Base-by-base conservation (phyloP, 2,888 invertebrate species). In the Hoplodrina ambigua region DNA sequence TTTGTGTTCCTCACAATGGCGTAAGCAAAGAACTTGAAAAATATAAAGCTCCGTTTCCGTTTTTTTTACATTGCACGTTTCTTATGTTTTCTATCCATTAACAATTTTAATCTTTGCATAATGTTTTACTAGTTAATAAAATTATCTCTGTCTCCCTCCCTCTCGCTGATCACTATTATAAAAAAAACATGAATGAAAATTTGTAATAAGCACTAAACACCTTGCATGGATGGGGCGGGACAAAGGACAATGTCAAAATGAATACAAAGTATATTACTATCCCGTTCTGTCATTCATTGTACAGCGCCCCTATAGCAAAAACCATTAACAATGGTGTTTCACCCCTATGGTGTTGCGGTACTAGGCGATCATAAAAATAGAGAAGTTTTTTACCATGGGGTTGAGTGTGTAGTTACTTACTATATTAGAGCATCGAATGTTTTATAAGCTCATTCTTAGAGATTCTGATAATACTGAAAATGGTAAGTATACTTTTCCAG, bases 1-100 rank as follows among this genome's bases (percentile, higher is more conserved):
- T 90, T 94, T 94, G 94, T 94, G 84, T 86, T 82, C 82, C 71
- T 82, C 85, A 94, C 94, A 94, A 94, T 92, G 88, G 91, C 86
- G 85, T 81, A 88, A 82, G 83, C 82, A 82, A 83, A 78, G 86
- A 89, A 91, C 88, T 90, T 88, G 89, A 91, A 92, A 90, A 91
- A 71, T 78, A 25, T 90, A 85, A 86, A 82, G 84, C 65, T 59
- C 33, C 71, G 67, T 74, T 52, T 56, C 20, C 37, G 76, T 72
- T 79, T 80, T 85, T 81, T 80, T 83, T 53, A 54, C 10, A 60
- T 46, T 75, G 8, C 53, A 64, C 17, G 37, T 19, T 2, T 49
- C 41, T 53, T 20, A 52, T 41, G 19, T 15, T 1, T 13, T 19
- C 46, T 15, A 30, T 53, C 13, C n/a, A n/a, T 20, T 15, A 37